Evolutionary conservation across 64 coral and sea anemone genomes (phyloP).

Genomic region (Dendrophyllia cribrosa): DNA sequence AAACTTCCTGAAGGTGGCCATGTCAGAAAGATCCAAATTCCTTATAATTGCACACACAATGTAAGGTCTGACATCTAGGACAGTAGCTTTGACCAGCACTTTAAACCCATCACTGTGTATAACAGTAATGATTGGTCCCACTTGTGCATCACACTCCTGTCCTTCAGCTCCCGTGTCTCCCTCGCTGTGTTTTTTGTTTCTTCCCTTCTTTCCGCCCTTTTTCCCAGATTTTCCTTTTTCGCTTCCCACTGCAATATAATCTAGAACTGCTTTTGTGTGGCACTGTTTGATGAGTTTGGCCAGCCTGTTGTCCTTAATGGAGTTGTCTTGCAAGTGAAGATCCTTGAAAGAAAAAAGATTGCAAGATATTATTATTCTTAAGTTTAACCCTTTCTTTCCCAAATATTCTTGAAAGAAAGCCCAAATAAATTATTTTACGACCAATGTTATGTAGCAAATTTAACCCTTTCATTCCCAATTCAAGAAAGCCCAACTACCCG

Average conservation of each 20-base stretch:
- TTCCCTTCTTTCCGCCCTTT: slow-evolving; percentile 87
- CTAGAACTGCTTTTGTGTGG: slow-evolving; percentile 89
- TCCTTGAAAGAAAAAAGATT: neutral
- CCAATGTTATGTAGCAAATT: too few relatives aligned
- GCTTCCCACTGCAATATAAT: slow-evolving; percentile 71
- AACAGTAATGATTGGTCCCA: slow-evolving; percentile 74
- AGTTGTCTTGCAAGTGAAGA: slow-evolving; percentile 79
- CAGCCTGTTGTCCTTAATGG: slow-evolving; percentile 83
- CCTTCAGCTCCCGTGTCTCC: slow-evolving; percentile 14
- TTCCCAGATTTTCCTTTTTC: slow-evolving; percentile 74
- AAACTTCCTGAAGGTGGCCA: slow-evolving; percentile 87
- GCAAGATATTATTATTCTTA: too few relatives aligned
- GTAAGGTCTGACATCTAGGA: slow-evolving; percentile 77
- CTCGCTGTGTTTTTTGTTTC: slow-evolving; percentile 67
- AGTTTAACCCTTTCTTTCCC: too few relatives aligned
- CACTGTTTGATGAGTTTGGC: slow-evolving; percentile 88
- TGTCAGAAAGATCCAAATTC: slow-evolving; percentile 76
- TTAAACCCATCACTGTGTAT: slow-evolving; percentile 74
- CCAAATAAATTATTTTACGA: too few relatives aligned
- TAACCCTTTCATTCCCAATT: too few relatives aligned
- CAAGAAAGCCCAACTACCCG: too few relatives aligned
- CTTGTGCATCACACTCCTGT: neutral
- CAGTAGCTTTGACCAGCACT: slow-evolving; percentile 67
- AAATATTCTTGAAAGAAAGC: too few relatives aligned
- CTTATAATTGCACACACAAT: slow-evolving; percentile 91